A percentile compares a stretch with the other conserved stretches of the same genome.
These are phyloP conservation scores for Drosophila helvetica DNA, from an alignment of 2,888 invertebrate species.

Conservation along the genomic window DNA sequence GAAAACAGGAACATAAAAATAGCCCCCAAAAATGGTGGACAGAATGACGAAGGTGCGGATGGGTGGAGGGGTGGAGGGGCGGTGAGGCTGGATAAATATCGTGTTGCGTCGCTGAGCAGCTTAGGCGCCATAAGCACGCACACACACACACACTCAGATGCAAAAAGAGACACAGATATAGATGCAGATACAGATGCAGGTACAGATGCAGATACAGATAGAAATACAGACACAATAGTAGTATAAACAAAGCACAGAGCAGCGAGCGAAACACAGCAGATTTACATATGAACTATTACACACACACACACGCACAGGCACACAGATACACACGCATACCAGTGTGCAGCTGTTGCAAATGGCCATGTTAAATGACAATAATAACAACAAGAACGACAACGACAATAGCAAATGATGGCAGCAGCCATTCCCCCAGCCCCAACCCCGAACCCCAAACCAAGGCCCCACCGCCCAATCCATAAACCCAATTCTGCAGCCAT, in stretches of 20 bases:
- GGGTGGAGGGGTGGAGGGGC: too few species aligned
- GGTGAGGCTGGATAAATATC: slow-evolving; percentile 68
- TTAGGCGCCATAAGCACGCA: slow-evolving; percentile 64
- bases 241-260: slow-evolving; percentile 25
- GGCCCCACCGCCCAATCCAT: slow-evolving; percentile 10
- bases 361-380: slow-evolving; percentile 68
- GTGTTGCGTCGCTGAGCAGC: slow-evolving; percentile 75
- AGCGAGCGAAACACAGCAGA: slow-evolving; percentile 60
- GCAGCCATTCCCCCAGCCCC: slow-evolving; percentile 35
- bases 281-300: slow-evolving; percentile 66
- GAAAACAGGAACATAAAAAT: slow-evolving; percentile 57
- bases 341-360: slow-evolving; percentile 35
- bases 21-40: slow-evolving; percentile 52
- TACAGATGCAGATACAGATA: slow-evolving; percentile 25
- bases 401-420: slow-evolving; percentile 34
- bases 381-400: slow-evolving; percentile 40
- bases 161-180: slow-evolving; percentile 33
- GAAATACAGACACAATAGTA: slow-evolving; percentile 25
- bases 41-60: slow-evolving; percentile 6
- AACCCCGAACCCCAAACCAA: slow-evolving; percentile 28
- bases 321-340: slow-evolving; percentile 7
- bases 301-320: slow-evolving; percentile 19
- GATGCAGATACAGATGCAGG: slow-evolving; percentile 38
- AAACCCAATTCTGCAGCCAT: slow-evolving; percentile 7
- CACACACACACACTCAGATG: slow-evolving; percentile 41